Base-by-base conservation (phyloP, 2,888 invertebrate genomes). In the Antitype chi region DNA sequence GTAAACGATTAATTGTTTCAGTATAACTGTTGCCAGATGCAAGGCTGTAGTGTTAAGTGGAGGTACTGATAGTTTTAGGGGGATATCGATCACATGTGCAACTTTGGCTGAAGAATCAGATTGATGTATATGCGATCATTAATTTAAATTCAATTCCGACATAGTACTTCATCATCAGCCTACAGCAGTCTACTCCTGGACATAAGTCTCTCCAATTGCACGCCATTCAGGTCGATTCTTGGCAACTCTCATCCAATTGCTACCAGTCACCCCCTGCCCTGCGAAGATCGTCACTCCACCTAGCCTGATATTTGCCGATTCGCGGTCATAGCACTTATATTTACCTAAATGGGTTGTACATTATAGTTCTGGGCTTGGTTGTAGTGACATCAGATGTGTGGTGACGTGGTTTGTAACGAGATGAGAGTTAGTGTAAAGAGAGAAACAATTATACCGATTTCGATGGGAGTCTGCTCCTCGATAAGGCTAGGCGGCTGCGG, bases 361-460 rank as follows among this genome's bases (percentile, higher is more conserved):
- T 62, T 62, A 15, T 13, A 38, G 23, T n/a, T 63, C 23, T 38
- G n/a, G n/a, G 15, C 15, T n/a, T 23, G 15, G 4, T 23, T n/a
- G 7, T 38, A 63, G 38, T 63, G 23, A 38, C 13, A 15, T 38
- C 8, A 62, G 49, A 23, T 49, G 47, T 25, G 6, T 9, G 8
- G 15, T 28, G 49, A 28, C 2, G 23, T 67, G 23, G 23, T 1
- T 32, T 32, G 6, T n/a, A 17, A n/a, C 49, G 25, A 25, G 17
- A 25, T 17, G 4, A 20, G 20, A 49, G 13, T 28, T 13, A 28
- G 8, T 20, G 8, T 20, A 13, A 8, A 23, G 23, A 28, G 13
- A 23, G 11, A 28, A 67, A 23, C 4, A 7, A 9, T 23, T 23
- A 87, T 73, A 93, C 94, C 81, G 23, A 94, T 92, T 74, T 93